Base-by-base conservation (phyloP, 2,113 vertebrate genomes). In the Rafetus swinhoei region DNA sequence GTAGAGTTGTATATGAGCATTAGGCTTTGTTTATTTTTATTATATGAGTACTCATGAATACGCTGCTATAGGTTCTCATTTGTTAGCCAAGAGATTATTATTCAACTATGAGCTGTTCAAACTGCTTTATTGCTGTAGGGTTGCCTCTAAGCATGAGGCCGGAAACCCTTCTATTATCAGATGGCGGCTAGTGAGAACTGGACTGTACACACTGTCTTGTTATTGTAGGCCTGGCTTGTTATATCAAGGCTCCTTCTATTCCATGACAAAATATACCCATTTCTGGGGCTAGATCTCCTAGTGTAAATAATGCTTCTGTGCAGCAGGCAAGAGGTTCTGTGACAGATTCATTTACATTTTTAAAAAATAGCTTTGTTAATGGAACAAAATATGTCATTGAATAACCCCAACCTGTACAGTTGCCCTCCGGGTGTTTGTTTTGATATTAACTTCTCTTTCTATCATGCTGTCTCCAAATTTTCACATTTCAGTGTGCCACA, bases 391-490 rank as follows among this genome's bases (percentile, higher is more conserved):
- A 52, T 32, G 50, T 32, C 53, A 82, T 50, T 56, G 72, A 90
- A 82, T 87, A 88, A 79, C 57, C 18, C 57, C 8, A 87, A 82
- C 80, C 35, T 0, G 0, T 56, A 39, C 57, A 84, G 55, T 94
- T 60, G 18, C 82, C 32, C 79, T 90, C 3, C 55, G 86, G 19
- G 82, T 95, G 81, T 53, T 93, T 90, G 35, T 93, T 91, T 93
- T 84, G 35, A 88, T 93, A 95, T 86, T 88, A 59, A 22, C 53
- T 60, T 92, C 79, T 32, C 22, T 89, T 88, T 94, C 27, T 90
- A 91, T 91, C 88, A 87, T 0, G 1, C 10, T 77, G 54, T 84
- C 72, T 87, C 81, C 29, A 84, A 24, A 62, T 85, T 94, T 92
- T 32, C 88, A 72, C n/a, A 35, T 35, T 89, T 77, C 39, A 50